Evolutionary conservation across 2,888 invertebrate genomes (phyloP).

Genomic region (Athetis lepigone): DNA sequence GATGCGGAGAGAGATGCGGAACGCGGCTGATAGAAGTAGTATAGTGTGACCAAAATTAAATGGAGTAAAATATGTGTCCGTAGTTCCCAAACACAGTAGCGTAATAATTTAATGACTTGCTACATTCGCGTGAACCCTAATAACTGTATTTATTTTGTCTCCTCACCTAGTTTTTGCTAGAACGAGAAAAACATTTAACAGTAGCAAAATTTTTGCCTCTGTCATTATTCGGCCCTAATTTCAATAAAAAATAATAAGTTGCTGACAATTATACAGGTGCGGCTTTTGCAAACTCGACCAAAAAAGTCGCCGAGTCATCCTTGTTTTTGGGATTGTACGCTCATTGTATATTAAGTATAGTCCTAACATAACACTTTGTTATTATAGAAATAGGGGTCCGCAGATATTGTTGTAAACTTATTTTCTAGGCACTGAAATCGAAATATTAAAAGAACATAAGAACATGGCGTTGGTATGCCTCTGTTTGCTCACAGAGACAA

Average conservation of each 20-base stretch:
- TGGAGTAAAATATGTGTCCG: too few species aligned
- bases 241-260: constrained; percentile 39
- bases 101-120: too few species aligned
- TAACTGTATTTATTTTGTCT: constrained; percentile 7
- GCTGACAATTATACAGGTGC: constrained; percentile 42
- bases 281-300: constrained; percentile 59
- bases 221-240: constrained; percentile 37
- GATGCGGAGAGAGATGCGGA: too few species aligned
- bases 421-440: neutral
- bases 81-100: too few species aligned
- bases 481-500: too few species aligned
- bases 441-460: neutral
- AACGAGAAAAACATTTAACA: constrained; percentile 13
- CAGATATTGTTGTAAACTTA: neutral
- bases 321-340: constrained; percentile 54
- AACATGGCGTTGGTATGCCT: too few species aligned
- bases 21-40: too few species aligned
- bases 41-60: too few species aligned
- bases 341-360: constrained; percentile 56
- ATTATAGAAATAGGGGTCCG: constrained; percentile 62
- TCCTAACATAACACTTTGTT: constrained; percentile 76
- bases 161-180: constrained; percentile 23
- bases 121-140: too few species aligned
- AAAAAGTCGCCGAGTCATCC: constrained; percentile 51
- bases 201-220: constrained; percentile 26